phyloP scores from a whole-genome alignment of 2,113 vertebrate genomes.

The Brachyhypopomus gauderio region DNA sequence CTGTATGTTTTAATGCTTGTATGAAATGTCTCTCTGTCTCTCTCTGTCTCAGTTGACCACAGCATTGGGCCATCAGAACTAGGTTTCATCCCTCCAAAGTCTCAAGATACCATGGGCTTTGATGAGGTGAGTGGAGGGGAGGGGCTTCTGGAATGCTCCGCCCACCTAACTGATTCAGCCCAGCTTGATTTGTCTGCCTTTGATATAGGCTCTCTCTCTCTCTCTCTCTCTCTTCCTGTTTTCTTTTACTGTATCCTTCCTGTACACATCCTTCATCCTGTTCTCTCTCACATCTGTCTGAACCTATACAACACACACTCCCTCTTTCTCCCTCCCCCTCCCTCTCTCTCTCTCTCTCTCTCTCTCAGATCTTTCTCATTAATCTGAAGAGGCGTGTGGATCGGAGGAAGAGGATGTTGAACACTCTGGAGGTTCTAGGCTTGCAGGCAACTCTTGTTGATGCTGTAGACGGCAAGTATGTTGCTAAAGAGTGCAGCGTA shows the following conservation, averaged over 20 bases:
- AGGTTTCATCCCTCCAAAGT: constrained; percentile 71
- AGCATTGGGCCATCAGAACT: constrained; percentile 83
- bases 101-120: constrained; percentile 87
- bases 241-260: too few relatives aligned
- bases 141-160: not conserved
- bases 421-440: constrained; percentile 81
- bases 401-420: constrained; percentile 87
- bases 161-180: not conserved
- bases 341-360: not conserved
- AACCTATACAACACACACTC: too few relatives aligned
- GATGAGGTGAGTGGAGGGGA: constrained; percentile 77
- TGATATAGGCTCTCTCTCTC: not conserved
- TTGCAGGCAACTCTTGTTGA: constrained; percentile 81
- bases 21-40: not conserved
- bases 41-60: constrained; percentile 82
- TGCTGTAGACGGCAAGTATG: constrained; percentile 95
- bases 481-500: constrained; percentile 8
- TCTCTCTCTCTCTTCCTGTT: not conserved
- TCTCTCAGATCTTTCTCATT: constrained; percentile 87
- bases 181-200: not conserved
- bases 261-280: too few relatives aligned
- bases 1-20: too few relatives aligned
- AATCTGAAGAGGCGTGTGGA: constrained; percentile 92
- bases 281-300: too few relatives aligned
- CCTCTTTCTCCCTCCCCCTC: not conserved